A percentile compares a stretch with the other conserved stretches of the same genome.
phyloP scores from a whole-genome alignment of 2,888 invertebrate genomes.

The Tetranychus piercei region DNA sequence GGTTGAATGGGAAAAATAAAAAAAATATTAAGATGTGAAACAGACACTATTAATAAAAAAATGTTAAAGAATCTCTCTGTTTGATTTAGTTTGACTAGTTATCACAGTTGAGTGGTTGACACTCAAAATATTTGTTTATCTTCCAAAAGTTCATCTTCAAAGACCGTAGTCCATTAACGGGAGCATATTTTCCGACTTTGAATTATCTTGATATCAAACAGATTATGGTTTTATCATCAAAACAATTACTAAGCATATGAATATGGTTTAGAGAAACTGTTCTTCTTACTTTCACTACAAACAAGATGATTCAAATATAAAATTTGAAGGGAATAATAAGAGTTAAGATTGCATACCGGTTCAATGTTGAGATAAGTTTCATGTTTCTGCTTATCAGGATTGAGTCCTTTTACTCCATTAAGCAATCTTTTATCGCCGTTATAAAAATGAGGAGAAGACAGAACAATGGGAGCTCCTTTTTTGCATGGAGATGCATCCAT shows the following conservation, averaged over 20 bases:
- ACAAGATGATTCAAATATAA: no score
- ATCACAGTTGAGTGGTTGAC: neutral
- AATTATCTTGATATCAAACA: neutral
- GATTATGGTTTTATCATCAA: neutral
- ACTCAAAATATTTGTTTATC: no score
- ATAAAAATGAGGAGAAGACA: constrained; percentile 21
- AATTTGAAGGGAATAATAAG: neutral
- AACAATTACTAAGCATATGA: neutral
- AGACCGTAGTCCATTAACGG: neutral
- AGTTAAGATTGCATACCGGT: constrained; percentile 17
- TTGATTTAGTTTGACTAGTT: neutral
- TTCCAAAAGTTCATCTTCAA: no score
- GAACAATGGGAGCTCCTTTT: constrained; percentile 18
- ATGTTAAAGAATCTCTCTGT: neutral
- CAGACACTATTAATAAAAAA: neutral
- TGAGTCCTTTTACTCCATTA: constrained; percentile 19
- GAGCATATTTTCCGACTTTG: neutral
- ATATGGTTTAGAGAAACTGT: neutral
- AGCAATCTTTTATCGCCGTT: constrained; percentile 8
- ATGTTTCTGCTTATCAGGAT: constrained; percentile 20
- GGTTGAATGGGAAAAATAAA: neutral
- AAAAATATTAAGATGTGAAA: neutral
- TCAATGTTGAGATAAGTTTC: constrained; percentile 22
- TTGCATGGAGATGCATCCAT: constrained; percentile 23
- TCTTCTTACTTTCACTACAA: no score